A percentile compares a stretch with the other conserved stretches of the same genome.
These are phyloP conservation scores for Sclerodermus sp. DNA, from an alignment of 2,888 invertebrate genomes.

Conservation along the genomic window DNA sequence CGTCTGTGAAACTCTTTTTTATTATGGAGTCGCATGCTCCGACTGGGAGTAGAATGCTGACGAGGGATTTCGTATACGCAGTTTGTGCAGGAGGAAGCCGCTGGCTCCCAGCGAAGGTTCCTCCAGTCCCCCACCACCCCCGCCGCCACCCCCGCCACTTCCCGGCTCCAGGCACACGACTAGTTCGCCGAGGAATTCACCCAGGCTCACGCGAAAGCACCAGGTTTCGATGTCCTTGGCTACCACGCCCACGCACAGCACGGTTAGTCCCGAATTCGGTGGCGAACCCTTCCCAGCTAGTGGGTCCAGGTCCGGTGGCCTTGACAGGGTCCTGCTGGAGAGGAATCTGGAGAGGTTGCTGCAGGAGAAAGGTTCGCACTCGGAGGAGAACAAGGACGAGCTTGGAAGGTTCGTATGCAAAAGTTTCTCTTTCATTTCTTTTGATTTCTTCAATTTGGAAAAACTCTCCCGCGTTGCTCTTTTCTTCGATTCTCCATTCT, in stretches of 20 bases:
- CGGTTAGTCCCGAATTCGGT: conserved; percentile 32
- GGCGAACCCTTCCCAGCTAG: conserved; percentile 28
- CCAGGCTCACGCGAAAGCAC: conserved; percentile 60
- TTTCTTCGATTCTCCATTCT: too few relatives aligned
- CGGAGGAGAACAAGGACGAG: conserved; percentile 46
- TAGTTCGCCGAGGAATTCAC: conserved; percentile 57
- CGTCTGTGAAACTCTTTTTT: too few relatives aligned
- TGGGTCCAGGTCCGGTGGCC: conserved; percentile 54
- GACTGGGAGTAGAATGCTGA: too few relatives aligned
- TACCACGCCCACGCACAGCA: conserved; percentile 48
- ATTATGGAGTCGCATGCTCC: too few relatives aligned
- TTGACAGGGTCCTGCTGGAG: conserved; percentile 71
- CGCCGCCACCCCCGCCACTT: conserved; percentile 60
- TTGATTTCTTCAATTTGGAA: too few relatives aligned
- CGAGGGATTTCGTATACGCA: too few relatives aligned
- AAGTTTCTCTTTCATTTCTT: too few relatives aligned
- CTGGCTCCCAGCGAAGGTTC: conserved; percentile 61
- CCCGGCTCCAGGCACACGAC: conserved; percentile 55
- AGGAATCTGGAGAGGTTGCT: conserved; percentile 68
- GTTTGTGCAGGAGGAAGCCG: conserved; percentile 42
- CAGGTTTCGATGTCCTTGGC: conserved; percentile 53
- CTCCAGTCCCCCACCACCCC: conserved; percentile 60
- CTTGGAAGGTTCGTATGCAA: conserved; percentile 43
- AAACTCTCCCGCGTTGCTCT: too few relatives aligned
- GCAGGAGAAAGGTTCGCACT: conserved; percentile 57